phyloP scores from a whole-genome alignment of 2,113 vertebrate species.

The Gnathonemus echidnorhynchus region DNA sequence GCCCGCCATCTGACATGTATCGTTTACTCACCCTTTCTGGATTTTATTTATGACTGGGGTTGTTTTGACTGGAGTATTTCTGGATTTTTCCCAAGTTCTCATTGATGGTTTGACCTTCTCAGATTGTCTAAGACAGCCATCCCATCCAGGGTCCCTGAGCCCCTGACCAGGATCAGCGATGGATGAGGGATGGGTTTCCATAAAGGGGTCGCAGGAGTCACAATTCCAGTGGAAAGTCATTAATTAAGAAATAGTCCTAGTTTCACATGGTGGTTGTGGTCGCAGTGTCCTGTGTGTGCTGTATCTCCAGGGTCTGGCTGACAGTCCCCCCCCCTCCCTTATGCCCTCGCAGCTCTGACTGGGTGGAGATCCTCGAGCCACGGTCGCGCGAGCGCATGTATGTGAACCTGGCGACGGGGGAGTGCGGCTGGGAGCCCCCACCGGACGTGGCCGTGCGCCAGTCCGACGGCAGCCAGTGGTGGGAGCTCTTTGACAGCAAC shows the following conservation, averaged over 20 bases:
- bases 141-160: not conserved
- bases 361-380: conserved; percentile 72
- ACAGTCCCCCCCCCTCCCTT: not conserved
- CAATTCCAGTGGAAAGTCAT: not conserved
- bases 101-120: not conserved
- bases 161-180: not conserved
- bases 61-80: not conserved
- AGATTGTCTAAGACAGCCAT: not conserved
- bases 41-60: not conserved
- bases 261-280: not conserved
- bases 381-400: conserved; percentile 70
- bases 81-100: not conserved
- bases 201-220: not conserved
- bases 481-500: conserved; percentile 70
- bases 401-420: conserved; percentile 61
- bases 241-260: not conserved
- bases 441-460: conserved; percentile 57
- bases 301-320: not conserved
- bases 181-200: not conserved
- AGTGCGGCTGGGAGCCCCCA: conserved; percentile 70
- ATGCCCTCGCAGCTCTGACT: conserved; percentile 56
- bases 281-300: not conserved
- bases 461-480: conserved; percentile 68
- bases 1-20: not conserved
- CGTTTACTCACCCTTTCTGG: not conserved